Evolutionary conservation across 2,888 invertebrate species (phyloP).

Genomic region (Cryptocephalus primarius): DNA sequence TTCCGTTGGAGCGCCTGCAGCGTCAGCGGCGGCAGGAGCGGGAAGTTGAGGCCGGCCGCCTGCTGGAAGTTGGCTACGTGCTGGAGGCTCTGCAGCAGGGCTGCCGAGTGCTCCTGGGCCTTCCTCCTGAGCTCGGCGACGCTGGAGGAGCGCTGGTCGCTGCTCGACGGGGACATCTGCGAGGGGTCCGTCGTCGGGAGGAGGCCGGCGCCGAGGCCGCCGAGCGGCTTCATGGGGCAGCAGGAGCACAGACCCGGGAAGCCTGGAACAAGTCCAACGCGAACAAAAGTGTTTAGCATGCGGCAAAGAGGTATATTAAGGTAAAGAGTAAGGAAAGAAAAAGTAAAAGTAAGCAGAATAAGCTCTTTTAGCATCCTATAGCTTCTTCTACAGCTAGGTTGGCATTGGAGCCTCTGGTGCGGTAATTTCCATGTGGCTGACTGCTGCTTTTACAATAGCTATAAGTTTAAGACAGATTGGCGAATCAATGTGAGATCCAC

Average conservation of each 20-base stretch:
- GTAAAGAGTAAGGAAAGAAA: too few relatives aligned
- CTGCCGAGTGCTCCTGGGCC: conserved; percentile 91
- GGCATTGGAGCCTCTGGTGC: too few relatives aligned
- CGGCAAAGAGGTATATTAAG: too few relatives aligned
- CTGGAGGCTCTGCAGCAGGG: conserved; percentile 64
- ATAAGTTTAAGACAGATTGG: too few relatives aligned
- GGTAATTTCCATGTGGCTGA: too few relatives aligned
- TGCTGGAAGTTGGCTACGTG: conserved; percentile 51
- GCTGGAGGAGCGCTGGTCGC: conserved; percentile 71
- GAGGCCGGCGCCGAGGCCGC: conserved; percentile 27
- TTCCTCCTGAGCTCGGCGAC: conserved; percentile 86
- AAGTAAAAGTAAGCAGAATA: too few relatives aligned
- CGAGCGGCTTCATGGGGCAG: conserved; percentile 58
- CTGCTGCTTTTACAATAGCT: too few relatives aligned
- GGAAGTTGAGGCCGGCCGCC: conserved; percentile 43
- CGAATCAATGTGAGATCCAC: too few relatives aligned
- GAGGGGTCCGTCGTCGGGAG: conserved; percentile 32
- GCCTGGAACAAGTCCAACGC: conserved; percentile 48
- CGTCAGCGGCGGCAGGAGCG: conserved; percentile 40
- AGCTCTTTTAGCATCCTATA: too few relatives aligned
- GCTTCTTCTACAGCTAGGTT: too few relatives aligned
- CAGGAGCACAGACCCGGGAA: conserved; percentile 73
- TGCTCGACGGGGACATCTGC: conserved; percentile 28
- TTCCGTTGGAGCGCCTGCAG: conserved; percentile 33
- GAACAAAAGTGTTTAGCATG: conserved; percentile 1